A percentile compares a stretch with the other conserved stretches of the same genome.
Conservation (phyloP, 1,140 invertebrate species). For the Papilio polytes region DNA sequence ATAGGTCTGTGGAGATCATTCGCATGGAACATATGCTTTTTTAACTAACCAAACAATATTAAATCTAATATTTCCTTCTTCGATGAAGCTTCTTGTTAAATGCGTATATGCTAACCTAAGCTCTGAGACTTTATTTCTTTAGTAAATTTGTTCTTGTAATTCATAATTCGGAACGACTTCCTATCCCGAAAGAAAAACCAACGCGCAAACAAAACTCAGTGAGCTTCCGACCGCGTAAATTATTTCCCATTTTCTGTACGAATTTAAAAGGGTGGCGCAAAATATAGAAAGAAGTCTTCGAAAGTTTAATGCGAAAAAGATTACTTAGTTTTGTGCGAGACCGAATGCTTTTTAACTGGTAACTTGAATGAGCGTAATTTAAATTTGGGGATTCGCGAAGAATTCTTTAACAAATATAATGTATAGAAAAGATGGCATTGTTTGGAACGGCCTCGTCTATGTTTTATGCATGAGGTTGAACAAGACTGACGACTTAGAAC, state of each 20-base stretch:
- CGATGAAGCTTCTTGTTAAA: neutral
- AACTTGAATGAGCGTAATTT: slow-evolving; percentile 27
- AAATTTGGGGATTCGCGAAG: slow-evolving; percentile 25
- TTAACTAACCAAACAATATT: neutral
- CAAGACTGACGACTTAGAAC: neutral
- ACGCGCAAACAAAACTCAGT: slow-evolving; percentile 39
- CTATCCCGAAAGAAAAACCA: slow-evolving; percentile 26
- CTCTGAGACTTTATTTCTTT: neutral
- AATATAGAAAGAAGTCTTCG: slow-evolving; percentile 37
- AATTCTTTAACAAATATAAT: neutral
- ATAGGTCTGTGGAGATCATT: neutral
- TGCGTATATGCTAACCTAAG: neutral
- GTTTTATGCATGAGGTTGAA: slow-evolving; percentile 12
- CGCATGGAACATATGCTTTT: neutral
- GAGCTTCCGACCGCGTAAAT: slow-evolving; percentile 42
- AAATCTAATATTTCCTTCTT: neutral
- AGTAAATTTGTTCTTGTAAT: slow-evolving; percentile 9
- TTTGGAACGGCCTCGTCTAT: slow-evolving; percentile 7
- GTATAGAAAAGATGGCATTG: slow-evolving; percentile 13
- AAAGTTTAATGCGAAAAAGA: slow-evolving; percentile 45
- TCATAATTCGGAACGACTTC: slow-evolving; percentile 6
- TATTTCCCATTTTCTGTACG: slow-evolving; percentile 44
- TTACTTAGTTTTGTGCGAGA: slow-evolving; percentile 36
- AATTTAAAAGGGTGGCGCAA: slow-evolving; percentile 41
- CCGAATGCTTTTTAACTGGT: slow-evolving; percentile 26